Conservation (phyloP, 2,797 vertebrate genomes). For the Pempheris klunzingeri region DNA sequence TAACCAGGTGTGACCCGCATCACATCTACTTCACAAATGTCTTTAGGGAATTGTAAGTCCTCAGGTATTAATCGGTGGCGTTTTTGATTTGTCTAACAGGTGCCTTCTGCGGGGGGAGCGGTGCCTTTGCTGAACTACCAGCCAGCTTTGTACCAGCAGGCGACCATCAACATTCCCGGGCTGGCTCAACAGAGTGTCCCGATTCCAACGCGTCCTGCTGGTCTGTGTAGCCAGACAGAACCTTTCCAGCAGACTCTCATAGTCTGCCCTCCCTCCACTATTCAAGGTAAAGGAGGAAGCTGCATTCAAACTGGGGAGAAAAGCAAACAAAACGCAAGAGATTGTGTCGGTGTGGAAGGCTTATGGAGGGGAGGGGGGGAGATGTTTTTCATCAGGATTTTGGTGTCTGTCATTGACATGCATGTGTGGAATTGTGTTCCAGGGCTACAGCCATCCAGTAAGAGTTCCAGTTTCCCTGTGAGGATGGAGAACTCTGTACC, state of each 20-base stretch:
- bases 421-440: conserved; percentile 40
- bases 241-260: conserved; percentile 99
- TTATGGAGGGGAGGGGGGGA: neutral
- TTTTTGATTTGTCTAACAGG: conserved; percentile 86
- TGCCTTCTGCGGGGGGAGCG: conserved; percentile 93
- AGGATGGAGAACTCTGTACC: conserved; percentile 96
- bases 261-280: conserved; percentile 94
- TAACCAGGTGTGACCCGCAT: conserved; percentile 89
- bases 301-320: neutral
- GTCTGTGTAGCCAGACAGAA: conserved; percentile 94
- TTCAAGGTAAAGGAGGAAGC: conserved; percentile 88
- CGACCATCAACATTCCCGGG: conserved; percentile 96
- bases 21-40: neutral
- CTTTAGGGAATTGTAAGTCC: neutral
- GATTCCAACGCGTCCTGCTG: conserved; percentile 92
- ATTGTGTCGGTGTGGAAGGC: neutral
- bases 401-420: neutral
- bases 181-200: conserved; percentile 95
- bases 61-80: conserved; percentile 72
- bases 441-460: conserved; percentile 94
- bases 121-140: conserved; percentile 97
- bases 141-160: conserved; percentile 96
- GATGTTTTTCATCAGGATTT: neutral
- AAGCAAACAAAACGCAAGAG: neutral
- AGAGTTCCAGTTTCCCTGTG: conserved; percentile 94